A percentile compares a stretch with the other conserved stretches of the same genome.
phyloP scores from a whole-genome alignment of 2,888 invertebrate genomes.

The Phortica magna region DNA sequence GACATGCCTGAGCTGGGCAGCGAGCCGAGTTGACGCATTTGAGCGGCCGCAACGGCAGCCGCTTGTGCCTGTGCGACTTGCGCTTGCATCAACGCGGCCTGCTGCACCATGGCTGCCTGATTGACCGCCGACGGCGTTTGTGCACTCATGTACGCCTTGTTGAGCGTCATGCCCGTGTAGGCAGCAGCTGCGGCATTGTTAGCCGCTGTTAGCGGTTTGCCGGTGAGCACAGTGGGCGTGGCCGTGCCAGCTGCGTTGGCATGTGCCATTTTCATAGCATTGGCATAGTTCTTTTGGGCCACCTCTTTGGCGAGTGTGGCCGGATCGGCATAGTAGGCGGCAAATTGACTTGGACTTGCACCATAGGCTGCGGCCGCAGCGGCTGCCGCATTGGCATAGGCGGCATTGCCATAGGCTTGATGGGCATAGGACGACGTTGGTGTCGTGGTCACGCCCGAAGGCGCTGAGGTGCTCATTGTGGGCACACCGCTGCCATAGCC shows the following conservation, averaged over 20 bases:
- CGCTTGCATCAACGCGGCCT: constrained; percentile 54
- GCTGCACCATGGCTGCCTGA: constrained; percentile 48
- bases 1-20: constrained; percentile 61
- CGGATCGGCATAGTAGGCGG: constrained; percentile 79
- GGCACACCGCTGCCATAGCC: constrained; percentile 56
- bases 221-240: constrained; percentile 71
- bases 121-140: constrained; percentile 41
- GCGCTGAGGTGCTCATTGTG: constrained; percentile 41
- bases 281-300: constrained; percentile 90
- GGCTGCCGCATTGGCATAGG: not conserved
- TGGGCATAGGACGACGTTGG: constrained; percentile 50
- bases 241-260: constrained; percentile 71
- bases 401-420: constrained; percentile 51
- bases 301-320: constrained; percentile 88
- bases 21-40: constrained; percentile 58
- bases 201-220: constrained; percentile 80
- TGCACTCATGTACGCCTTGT: constrained; percentile 78
- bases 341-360: constrained; percentile 40
- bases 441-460: constrained; percentile 33
- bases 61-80: constrained; percentile 53
- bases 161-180: constrained; percentile 85
- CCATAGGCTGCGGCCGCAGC: constrained; percentile 55
- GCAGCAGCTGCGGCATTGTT: constrained; percentile 76
- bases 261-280: constrained; percentile 83
- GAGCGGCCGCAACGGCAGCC: constrained; percentile 34